These are phyloP conservation scores for Ibycter americanus DNA, from an alignment of 2,797 vertebrate species.

Conservation along the genomic window DNA sequence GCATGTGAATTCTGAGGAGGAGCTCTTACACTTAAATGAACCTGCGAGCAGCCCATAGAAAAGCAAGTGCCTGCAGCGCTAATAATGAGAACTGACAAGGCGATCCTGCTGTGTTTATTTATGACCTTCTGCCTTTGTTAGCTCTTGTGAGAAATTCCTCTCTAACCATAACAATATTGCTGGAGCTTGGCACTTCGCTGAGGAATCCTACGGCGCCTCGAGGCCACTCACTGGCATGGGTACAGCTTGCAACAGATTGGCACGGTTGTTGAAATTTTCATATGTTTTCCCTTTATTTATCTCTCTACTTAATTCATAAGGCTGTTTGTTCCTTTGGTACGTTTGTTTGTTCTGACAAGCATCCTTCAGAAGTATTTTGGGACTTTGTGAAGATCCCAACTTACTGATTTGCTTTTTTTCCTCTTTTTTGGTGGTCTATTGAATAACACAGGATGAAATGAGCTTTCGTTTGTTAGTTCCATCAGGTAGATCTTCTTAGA, in stretches of 20 bases:
- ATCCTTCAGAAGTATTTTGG: background rate
- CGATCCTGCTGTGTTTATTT: conserved; percentile 84
- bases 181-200: conserved; percentile 76
- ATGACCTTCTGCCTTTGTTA: conserved; percentile 87
- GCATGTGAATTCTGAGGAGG: conserved; percentile 73
- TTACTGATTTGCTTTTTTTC: background rate
- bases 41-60: conserved; percentile 74
- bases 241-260: conserved; percentile 74
- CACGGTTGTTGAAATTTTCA: conserved; percentile 26
- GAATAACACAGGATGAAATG: background rate
- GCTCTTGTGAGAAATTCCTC: conserved; percentile 83
- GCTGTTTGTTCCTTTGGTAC: conserved; percentile 14
- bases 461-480: background rate
- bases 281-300: conserved; percentile 53
- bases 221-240: conserved; percentile 72
- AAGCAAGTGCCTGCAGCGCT: conserved; percentile 78
- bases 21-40: conserved; percentile 79
- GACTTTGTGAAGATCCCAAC: background rate
- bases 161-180: conserved; percentile 80
- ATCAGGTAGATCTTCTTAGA: background rate
- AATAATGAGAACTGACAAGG: conserved; percentile 85
- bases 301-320: conserved; percentile 56
- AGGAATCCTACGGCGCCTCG: conserved; percentile 72
- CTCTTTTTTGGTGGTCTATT: background rate
- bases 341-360: conserved; percentile 1